Base-by-base conservation (phyloP, 2,797 vertebrate species). In the Hephaestus fuliginosus region DNA sequence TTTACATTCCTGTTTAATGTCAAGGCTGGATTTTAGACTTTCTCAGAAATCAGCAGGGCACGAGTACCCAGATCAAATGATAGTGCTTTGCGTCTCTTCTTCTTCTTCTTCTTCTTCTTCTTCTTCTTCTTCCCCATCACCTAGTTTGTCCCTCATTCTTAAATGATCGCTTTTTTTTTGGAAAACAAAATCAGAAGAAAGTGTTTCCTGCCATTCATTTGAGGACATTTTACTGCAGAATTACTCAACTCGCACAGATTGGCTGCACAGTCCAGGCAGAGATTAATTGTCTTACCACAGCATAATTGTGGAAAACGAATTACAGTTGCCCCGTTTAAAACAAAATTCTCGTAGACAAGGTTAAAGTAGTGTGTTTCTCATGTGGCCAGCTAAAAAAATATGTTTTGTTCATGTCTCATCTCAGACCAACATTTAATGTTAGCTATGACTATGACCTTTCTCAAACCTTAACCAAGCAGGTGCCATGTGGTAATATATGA, bases 41-140 rank as follows among this genome's bases (percentile, higher is more conserved):
- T 30, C 2, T 11, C 3, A 15, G 28, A 22, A 30, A 9, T 20
- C 5, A 44, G 30, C 20, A 9, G 51, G 57, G n/a, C 22, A 33
- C 60, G 41, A 72, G 22, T 48, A 48, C 0, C 25, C 49, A n/a
- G 30, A 76, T 68, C 75, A 72, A 56, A 68, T 33, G 22, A 53
- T 68, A 44, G 49, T 65, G 8, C 22, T 22, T 33, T 28, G 1
- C 28, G 15, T 18, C 3, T 55, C 41, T 60, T 43, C 52, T 56
- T 62, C 39, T 48, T 36, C 22, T 56, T 62, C 39, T 48, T 36
- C 22, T 56, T 62, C 39, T 48, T 36, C 22, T 56, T 62, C 39
- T 48, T 55, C 41, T 60, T 43, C 52, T 56, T 62, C 39, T 48
- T 36, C 22, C 51, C 33, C 9, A n/a, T 70, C 52, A 28, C 44